Evolutionary conservation across 2,888 invertebrate genomes (phyloP).

Genomic region (Ormia ochracea): DNA sequence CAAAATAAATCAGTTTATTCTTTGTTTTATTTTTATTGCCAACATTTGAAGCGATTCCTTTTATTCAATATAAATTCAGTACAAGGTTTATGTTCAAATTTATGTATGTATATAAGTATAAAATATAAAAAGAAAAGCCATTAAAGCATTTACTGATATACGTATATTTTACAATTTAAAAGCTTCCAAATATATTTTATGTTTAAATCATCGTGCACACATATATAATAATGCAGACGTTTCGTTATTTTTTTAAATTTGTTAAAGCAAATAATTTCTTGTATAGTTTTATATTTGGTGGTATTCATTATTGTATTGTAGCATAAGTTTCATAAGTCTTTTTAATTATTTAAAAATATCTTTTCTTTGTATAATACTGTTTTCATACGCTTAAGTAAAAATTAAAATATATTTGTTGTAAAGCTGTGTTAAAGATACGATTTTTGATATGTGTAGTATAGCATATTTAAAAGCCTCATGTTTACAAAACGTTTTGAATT

Average conservation of each 20-base stretch:
- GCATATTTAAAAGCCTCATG: slow-evolving; percentile 25
- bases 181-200: slow-evolving; percentile 12
- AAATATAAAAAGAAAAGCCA: slow-evolving; percentile 51
- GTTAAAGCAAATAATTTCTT: slow-evolving; percentile 12
- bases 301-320: slow-evolving; percentile 52
- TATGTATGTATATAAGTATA: slow-evolving; percentile 18
- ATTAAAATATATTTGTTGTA: not conserved
- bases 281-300: slow-evolving; percentile 25
- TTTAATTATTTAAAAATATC: slow-evolving; percentile 10
- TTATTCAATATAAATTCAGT: slow-evolving; percentile 41
- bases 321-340: slow-evolving; percentile 28
- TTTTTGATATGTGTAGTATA: slow-evolving; percentile 48
- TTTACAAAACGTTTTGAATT: slow-evolving; percentile 34
- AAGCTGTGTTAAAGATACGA: not conserved
- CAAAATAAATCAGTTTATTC: not conserved
- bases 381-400: not conserved
- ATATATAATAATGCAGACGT: not conserved
- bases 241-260: not conserved
- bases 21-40: not conserved
- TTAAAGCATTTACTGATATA: not conserved
- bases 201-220: too few relatives aligned
- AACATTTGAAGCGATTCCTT: slow-evolving; percentile 60
- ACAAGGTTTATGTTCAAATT: slow-evolving; percentile 20
- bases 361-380: slow-evolving; percentile 24
- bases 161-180: slow-evolving; percentile 27